Percentiles rank a stretch among this genome's conserved stretches.
Evolutionary conservation across 2,888 invertebrate genomes (phyloP).

Genomic region (Dromius quadrimaculatus): DNA sequence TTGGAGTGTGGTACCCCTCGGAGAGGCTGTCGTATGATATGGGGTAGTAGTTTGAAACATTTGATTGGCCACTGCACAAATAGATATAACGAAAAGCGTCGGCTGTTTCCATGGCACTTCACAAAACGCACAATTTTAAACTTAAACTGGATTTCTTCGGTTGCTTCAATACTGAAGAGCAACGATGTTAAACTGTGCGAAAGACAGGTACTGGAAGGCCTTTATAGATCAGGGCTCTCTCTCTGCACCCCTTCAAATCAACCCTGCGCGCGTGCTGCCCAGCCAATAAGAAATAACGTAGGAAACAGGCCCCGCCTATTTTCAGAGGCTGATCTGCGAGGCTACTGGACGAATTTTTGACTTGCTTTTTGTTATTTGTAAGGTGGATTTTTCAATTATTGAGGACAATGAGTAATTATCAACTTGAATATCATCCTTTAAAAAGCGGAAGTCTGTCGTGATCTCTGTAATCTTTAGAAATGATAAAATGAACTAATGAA

Average conservation of each 20-base stretch:
- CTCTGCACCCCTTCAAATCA: slow-evolving; percentile 24
- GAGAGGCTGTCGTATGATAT: slow-evolving; percentile 39
- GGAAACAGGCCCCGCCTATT: slow-evolving; percentile 10
- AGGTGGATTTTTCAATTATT: slow-evolving; percentile 15
- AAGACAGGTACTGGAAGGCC: slow-evolving; percentile 3
- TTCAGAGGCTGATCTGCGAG: not conserved
- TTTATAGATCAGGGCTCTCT: slow-evolving; percentile 41
- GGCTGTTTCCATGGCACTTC: slow-evolving; percentile 32
- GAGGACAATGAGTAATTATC: not conserved
- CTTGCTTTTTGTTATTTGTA: not conserved
- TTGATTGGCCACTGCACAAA: slow-evolving; percentile 43
- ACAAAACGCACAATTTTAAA: slow-evolving; percentile 10
- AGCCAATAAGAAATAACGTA: slow-evolving; percentile 14
- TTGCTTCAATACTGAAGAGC: not conserved
- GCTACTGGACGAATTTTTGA: slow-evolving; percentile 13
- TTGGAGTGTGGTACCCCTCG: slow-evolving; percentile 45
- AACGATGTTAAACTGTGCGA: slow-evolving; percentile 25
- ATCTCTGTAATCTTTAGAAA: too few species aligned
- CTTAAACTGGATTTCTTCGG: not conserved
- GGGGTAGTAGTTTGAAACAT: slow-evolving; percentile 15
- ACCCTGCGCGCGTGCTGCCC: slow-evolving; percentile 45
- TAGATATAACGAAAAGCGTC: slow-evolving; percentile 47
- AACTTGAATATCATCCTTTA: too few species aligned
- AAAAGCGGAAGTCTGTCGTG: too few species aligned
- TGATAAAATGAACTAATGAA: too few species aligned